These are phyloP conservation scores for Copidosoma floridanum DNA, from an alignment of 1,140 invertebrate species.

Conservation along the genomic window DNA sequence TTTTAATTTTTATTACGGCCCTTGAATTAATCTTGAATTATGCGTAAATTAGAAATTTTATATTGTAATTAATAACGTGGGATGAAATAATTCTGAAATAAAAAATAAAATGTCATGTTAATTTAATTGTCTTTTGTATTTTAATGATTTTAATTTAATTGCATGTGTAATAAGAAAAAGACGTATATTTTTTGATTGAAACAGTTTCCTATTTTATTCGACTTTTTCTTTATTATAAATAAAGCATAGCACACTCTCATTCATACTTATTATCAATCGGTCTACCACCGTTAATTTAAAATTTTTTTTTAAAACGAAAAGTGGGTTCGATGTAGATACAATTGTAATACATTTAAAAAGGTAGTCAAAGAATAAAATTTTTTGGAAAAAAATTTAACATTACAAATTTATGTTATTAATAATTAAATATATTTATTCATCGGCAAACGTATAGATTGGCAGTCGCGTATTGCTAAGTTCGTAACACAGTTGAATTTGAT, in stretches of 20 bases:
- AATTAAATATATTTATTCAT: no score
- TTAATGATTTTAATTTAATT: no score
- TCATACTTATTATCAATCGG: conserved; percentile 48
- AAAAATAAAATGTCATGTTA: no score
- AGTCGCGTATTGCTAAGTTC: conserved; percentile 13
- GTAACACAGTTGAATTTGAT: conserved; percentile 3
- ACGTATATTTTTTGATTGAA: conserved; percentile 16
- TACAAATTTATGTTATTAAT: no score
- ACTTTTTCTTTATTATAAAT: conserved; percentile 51
- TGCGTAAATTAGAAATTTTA: conserved; percentile 24
- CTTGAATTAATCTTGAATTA: no score
- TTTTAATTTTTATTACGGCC: conserved; percentile 10
- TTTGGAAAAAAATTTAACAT: no score
- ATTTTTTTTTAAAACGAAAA: no score
- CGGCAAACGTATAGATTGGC: background rate
- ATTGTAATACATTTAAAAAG: no score
- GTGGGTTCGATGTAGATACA: no score
- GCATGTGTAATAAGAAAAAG: conserved; percentile 4
- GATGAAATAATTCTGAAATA: conserved; percentile 11
- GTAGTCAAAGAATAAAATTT: no score
- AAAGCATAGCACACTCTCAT: conserved; percentile 52
- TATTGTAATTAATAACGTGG: no score
- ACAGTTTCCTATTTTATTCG: conserved; percentile 41
- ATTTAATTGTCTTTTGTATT: no score
- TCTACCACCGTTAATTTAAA: conserved; percentile 45